These are phyloP conservation scores for Zaprionus tsacasi DNA, from an alignment of 1,140 invertebrate species.

Conservation along the genomic window DNA sequence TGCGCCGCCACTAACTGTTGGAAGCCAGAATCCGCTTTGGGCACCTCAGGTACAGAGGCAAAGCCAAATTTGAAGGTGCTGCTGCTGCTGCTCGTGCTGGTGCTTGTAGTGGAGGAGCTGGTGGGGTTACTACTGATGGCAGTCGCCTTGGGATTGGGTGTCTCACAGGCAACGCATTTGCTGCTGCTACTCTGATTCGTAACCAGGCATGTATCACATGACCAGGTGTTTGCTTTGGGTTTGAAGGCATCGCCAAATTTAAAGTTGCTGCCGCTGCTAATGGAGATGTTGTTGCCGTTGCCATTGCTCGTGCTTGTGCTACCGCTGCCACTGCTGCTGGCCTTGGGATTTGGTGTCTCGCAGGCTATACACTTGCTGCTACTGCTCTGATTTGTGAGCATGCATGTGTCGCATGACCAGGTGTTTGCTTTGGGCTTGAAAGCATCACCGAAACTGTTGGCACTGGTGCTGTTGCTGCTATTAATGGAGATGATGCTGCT, in stretches of 20 bases:
- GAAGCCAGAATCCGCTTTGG: constrained; percentile 65
- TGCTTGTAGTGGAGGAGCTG: neutral
- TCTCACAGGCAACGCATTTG: constrained; percentile 86
- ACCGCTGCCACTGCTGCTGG: neutral
- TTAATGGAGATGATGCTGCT: neutral
- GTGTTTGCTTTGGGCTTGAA: constrained; percentile 86
- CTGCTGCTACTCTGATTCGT: constrained; percentile 85
- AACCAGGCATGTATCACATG: constrained; percentile 87
- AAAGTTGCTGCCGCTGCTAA: constrained; percentile 39
- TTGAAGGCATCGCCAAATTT: constrained; percentile 30
- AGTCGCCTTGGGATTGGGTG: constrained; percentile 43
- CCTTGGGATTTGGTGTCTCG: constrained; percentile 53
- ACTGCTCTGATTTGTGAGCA: constrained; percentile 86
- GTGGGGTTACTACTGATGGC: neutral
- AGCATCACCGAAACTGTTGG: constrained; percentile 84
- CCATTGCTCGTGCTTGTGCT: too few species aligned
- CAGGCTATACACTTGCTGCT: constrained; percentile 86
- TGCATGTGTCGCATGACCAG: constrained; percentile 88
- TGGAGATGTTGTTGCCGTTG: neutral
- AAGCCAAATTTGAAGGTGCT: constrained; percentile 51
- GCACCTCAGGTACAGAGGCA: constrained; percentile 32
- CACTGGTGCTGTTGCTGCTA: constrained; percentile 11
- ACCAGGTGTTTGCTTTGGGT: constrained; percentile 85
- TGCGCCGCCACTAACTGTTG: constrained; percentile 81
- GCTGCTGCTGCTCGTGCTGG: constrained; percentile 52